Percentiles rank a stretch among this genome's conserved stretches.
phyloP scores from a whole-genome alignment of 2,888 invertebrate genomes.

The Tethea ocularis region DNA sequence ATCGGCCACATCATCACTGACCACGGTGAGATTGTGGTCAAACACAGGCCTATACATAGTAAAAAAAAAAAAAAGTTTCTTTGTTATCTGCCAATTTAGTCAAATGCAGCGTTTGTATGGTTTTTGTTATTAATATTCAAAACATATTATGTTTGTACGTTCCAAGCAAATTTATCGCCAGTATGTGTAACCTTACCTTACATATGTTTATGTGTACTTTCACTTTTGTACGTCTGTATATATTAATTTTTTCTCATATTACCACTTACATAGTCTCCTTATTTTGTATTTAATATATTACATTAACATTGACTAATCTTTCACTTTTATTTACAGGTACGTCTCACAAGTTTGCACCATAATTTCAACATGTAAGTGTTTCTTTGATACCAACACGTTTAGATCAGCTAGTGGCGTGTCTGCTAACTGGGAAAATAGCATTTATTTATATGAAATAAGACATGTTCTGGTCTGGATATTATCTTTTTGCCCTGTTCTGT shows the following conservation, averaged over 20 bases:
- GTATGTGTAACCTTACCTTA: not conserved
- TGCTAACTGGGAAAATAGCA: not conserved
- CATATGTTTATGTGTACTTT: not conserved
- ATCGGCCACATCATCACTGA: too few relatives aligned
- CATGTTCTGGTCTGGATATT: slow-evolving; percentile 1
- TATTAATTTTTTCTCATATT: slow-evolving; percentile 1
- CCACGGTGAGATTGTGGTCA: too few relatives aligned
- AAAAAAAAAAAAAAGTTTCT: too few relatives aligned
- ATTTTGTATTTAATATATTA: not conserved
- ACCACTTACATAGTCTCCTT: not conserved
- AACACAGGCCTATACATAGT: too few relatives aligned
- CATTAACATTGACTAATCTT: not conserved
- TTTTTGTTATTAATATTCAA: not conserved
- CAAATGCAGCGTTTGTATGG: not conserved
- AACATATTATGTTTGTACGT: not conserved
- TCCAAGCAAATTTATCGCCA: not conserved
- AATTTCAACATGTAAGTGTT: slow-evolving; percentile 1
- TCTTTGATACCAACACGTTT: not conserved
- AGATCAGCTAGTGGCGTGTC: not conserved
- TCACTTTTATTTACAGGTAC: slow-evolving; percentile 1
- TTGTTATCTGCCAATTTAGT: not conserved
- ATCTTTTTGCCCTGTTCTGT: not conserved
- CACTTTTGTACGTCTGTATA: not conserved
- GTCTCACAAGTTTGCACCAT: not conserved
- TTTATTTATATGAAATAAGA: not conserved